Conservation (phyloP, 2,888 invertebrate genomes). For the Tenthredo scrophulariae region DNA sequence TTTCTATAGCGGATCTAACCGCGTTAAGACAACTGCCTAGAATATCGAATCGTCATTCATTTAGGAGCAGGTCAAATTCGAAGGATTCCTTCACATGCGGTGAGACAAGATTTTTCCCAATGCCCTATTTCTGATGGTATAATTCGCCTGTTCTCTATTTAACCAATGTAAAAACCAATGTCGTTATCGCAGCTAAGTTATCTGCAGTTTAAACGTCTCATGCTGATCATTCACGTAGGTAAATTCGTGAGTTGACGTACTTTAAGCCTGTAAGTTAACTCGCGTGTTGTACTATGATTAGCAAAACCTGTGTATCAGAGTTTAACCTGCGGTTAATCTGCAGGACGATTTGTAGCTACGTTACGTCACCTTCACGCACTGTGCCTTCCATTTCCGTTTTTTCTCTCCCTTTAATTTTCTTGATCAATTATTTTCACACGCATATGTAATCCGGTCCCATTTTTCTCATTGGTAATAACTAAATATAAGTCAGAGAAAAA, state of each 20-base stretch:
- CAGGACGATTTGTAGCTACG: slow-evolving; percentile 43
- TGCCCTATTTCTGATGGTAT: background rate
- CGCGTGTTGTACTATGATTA: slow-evolving; percentile 44
- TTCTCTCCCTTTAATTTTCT: background rate
- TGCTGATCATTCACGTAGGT: slow-evolving; percentile 26
- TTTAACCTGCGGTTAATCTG: slow-evolving; percentile 48
- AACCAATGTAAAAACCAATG: background rate
- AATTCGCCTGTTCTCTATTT: too few relatives aligned
- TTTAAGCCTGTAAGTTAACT: slow-evolving; percentile 15
- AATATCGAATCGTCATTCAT: background rate
- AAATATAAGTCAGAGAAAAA: background rate
- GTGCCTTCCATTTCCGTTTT: slow-evolving; percentile 19
- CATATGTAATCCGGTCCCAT: background rate
- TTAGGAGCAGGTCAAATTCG: background rate
- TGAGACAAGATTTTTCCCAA: background rate
- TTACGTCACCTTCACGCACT: slow-evolving; percentile 39
- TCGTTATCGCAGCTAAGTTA: slow-evolving; percentile 29
- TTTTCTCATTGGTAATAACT: background rate
- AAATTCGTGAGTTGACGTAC: slow-evolving; percentile 38
- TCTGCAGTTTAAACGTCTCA: slow-evolving; percentile 33
- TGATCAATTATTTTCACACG: background rate
- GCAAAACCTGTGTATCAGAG: slow-evolving; percentile 44
- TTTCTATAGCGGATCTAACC: background rate
- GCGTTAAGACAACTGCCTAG: background rate
- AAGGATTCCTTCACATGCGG: background rate